A percentile compares a stretch with the other conserved stretches of the same genome.
These are phyloP conservation scores for Machimus atricapillus DNA, from an alignment of 2,888 invertebrate genomes.

Conservation along the genomic window DNA sequence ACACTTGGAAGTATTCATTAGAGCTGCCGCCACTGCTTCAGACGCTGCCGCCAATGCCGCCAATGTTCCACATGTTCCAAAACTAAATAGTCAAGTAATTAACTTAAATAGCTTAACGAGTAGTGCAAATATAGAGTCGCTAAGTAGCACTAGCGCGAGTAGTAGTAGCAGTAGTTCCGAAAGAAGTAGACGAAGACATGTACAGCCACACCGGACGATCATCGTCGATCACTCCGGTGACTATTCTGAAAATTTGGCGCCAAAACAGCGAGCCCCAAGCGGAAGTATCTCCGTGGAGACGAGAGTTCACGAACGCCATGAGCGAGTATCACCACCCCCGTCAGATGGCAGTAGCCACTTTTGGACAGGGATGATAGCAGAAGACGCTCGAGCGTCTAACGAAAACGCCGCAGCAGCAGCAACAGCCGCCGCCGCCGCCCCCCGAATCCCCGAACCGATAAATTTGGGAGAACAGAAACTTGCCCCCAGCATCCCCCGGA, in stretches of 20 bases:
- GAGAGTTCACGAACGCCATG: slow-evolving; percentile 35
- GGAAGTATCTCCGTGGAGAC: background rate
- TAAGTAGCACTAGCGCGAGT: slow-evolving; percentile 45
- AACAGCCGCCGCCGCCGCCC: no score
- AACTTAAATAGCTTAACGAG: slow-evolving; percentile 52
- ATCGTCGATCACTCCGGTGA: background rate
- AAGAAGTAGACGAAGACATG: slow-evolving; percentile 49
- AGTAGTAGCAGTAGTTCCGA: slow-evolving; percentile 47
- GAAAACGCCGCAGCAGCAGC: background rate
- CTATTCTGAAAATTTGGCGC: slow-evolving; percentile 21
- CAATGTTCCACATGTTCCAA: slow-evolving; percentile 59
- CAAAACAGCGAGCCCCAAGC: slow-evolving; percentile 38
- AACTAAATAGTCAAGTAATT: slow-evolving; percentile 60
- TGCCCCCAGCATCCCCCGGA: slow-evolving; percentile 9
- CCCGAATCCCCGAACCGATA: background rate
- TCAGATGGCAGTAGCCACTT: slow-evolving; percentile 46
- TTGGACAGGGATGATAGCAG: background rate
- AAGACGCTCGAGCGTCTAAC: background rate
- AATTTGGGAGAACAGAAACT: slow-evolving; percentile 16
- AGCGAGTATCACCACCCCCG: slow-evolving; percentile 47
- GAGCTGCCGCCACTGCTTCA: slow-evolving; percentile 37
- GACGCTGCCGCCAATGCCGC: slow-evolving; percentile 36
- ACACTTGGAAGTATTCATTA: slow-evolving; percentile 37
- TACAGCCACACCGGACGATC: slow-evolving; percentile 46
- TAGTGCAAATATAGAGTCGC: slow-evolving; percentile 48